These are phyloP conservation scores for Drosophila suboccidentalis DNA, from an alignment of 2,888 invertebrate species.

Conservation along the genomic window DNA sequence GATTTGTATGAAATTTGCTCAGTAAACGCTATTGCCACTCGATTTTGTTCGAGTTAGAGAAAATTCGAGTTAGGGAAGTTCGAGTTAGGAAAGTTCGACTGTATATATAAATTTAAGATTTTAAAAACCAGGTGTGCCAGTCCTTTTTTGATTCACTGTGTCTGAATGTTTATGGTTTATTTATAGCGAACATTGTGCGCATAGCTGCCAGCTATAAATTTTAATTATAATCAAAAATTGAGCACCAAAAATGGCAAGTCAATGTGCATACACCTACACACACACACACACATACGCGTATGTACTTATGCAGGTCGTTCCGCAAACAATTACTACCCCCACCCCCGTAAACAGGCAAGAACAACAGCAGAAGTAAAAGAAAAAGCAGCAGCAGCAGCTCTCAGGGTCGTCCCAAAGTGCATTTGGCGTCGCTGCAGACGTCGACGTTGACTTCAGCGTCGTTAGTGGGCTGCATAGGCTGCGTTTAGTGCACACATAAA, in stretches of 20 bases:
- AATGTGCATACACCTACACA: slow-evolving; percentile 24
- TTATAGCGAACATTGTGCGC: slow-evolving; percentile 35
- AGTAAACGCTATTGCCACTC: too few relatives aligned
- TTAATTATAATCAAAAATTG: slow-evolving; percentile 46
- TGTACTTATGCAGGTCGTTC: slow-evolving; percentile 50
- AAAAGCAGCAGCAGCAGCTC: slow-evolving; percentile 14
- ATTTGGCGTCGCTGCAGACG: slow-evolving; percentile 20
- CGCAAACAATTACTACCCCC: slow-evolving; percentile 43
- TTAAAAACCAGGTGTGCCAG: background rate
- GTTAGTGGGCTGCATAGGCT: slow-evolving; percentile 25
- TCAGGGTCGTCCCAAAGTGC: slow-evolving; percentile 30
- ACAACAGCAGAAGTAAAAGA: slow-evolving; percentile 15
- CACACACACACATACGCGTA: slow-evolving; percentile 10
- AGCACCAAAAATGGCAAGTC: slow-evolving; percentile 35
- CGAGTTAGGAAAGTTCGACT: too few relatives aligned
- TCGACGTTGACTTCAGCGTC: slow-evolving; percentile 12
- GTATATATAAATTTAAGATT: too few relatives aligned
- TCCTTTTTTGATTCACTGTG: background rate
- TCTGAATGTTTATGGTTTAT: slow-evolving; percentile 1
- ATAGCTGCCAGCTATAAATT: slow-evolving; percentile 37
- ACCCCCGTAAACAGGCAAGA: slow-evolving; percentile 11
- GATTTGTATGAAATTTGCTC: too few relatives aligned
- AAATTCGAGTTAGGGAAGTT: too few relatives aligned
- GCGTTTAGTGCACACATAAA: background rate
- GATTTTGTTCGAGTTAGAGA: too few relatives aligned